Conservation (phyloP, 2,113 vertebrate genomes). For the Anthoscopus minutus region DNA sequence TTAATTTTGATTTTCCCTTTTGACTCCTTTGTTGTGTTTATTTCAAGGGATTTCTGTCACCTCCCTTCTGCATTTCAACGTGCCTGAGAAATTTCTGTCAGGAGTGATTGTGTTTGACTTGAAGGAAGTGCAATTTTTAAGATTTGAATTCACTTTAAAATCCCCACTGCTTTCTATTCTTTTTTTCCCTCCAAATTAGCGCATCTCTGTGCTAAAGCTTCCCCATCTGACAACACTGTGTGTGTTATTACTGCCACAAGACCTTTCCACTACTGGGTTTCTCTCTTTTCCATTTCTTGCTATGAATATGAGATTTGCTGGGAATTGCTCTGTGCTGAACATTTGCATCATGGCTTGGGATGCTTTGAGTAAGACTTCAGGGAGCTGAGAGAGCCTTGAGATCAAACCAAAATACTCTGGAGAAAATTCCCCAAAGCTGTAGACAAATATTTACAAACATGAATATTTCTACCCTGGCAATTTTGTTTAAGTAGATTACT, state of each 20-base stretch:
- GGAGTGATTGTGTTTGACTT: not conserved
- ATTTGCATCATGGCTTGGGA: not conserved
- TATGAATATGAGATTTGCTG: not conserved
- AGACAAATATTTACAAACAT: not conserved
- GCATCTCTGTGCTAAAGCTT: rapidly evolving
- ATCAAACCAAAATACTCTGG: not conserved
- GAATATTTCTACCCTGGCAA: not conserved
- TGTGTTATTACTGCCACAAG: not conserved
- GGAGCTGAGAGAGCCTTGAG: not conserved
- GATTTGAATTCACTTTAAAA: constrained; percentile 4
- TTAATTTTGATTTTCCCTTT: constrained; percentile 16
- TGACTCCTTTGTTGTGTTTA: constrained; percentile 22
- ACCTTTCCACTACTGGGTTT: not conserved
- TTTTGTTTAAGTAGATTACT: not conserved
- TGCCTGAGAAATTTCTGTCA: not conserved
- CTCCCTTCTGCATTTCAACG: not conserved
- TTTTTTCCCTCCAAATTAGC: not conserved
- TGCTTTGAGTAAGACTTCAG: not conserved
- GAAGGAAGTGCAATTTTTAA: not conserved
- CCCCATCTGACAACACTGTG: not conserved
- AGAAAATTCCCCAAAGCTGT: not conserved
- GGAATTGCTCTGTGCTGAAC: not conserved
- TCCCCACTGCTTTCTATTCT: not conserved
- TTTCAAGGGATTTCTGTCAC: constrained; percentile 20
- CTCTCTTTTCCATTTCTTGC: not conserved